phyloP scores from a whole-genome alignment of 2,113 vertebrate species.

The Nansenia antarctica region DNA sequence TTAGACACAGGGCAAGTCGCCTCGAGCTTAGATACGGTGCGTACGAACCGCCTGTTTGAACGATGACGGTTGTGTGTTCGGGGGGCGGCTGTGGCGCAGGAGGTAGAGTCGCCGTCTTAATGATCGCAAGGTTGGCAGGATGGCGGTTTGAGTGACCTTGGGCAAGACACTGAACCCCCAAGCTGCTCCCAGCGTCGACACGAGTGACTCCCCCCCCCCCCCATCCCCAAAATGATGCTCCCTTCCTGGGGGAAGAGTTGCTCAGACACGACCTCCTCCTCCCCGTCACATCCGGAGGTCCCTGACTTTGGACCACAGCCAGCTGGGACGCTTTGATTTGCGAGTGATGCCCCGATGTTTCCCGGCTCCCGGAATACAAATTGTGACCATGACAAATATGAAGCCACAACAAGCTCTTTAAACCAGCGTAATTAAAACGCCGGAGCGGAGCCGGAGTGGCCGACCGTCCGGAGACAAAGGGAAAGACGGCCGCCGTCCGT shows the following conservation, averaged over 20 bases:
- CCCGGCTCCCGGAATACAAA: slow-evolving; percentile 22
- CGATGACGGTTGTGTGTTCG: no score
- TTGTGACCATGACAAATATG: slow-evolving; percentile 45
- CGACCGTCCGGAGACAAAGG: slow-evolving; percentile 42
- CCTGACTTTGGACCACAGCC: slow-evolving; percentile 27
- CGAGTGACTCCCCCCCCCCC: neutral
- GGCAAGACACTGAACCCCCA: no score
- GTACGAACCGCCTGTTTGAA: no score
- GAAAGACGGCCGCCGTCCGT: slow-evolving; percentile 35
- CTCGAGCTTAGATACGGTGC: no score
- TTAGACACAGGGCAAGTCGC: no score
- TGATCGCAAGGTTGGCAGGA: no score
- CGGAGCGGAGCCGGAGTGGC: slow-evolving; percentile 25
- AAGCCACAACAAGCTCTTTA: slow-evolving; percentile 40
- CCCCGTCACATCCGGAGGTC: neutral
- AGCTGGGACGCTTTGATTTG: slow-evolving; percentile 29
- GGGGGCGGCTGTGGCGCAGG: no score
- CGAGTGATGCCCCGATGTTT: slow-evolving; percentile 27
- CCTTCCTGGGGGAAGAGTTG: neutral
- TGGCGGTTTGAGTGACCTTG: no score
- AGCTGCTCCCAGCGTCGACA: no score
- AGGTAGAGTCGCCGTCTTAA: no score
- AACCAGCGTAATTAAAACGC: slow-evolving; percentile 54
- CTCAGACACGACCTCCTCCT: neutral
- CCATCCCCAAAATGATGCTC: neutral